Evolutionary conservation across 2,888 invertebrate genomes (phyloP).

Genomic region (Graphium colonna): DNA sequence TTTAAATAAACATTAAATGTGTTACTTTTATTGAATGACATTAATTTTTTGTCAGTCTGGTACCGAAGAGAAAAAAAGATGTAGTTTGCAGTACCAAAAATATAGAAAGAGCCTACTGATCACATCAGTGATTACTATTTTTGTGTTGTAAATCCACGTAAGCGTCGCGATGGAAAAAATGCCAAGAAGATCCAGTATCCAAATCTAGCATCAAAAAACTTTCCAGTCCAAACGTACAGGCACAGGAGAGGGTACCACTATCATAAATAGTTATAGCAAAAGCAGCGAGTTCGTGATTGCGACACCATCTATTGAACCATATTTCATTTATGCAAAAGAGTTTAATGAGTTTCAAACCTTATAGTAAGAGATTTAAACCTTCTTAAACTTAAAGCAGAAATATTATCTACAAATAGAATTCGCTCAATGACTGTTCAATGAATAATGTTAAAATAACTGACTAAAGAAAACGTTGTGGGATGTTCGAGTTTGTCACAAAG

Average conservation of each 20-base stretch:
- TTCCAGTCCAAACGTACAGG: constrained; percentile 28
- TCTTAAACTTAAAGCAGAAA: constrained; percentile 26
- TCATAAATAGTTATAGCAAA: constrained; percentile 24
- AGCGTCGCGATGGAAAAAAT: constrained; percentile 29
- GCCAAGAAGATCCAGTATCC: constrained; percentile 27
- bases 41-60: too few species aligned
- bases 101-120: too few species aligned
- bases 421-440: too few species aligned
- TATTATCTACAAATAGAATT: constrained; percentile 27
- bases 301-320: constrained; percentile 24
- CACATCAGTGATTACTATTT: too few species aligned
- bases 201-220: constrained; percentile 24
- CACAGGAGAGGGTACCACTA: constrained; percentile 28
- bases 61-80: too few species aligned
- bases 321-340: constrained; percentile 26
- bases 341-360: constrained; percentile 27
- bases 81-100: too few species aligned
- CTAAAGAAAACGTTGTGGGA: constrained; percentile 23
- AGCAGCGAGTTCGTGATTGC: constrained; percentile 26
- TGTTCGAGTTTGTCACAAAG: constrained; percentile 26
- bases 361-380: constrained; percentile 29
- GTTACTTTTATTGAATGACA: too few species aligned
- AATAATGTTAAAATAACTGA: constrained; percentile 26
- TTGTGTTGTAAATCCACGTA: too few species aligned
- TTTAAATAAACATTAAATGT: too few species aligned